A percentile compares a stretch with the other conserved stretches of the same genome.
phyloP scores from a whole-genome alignment of 2,113 vertebrate species.

The Ochotona princeps region DNA sequence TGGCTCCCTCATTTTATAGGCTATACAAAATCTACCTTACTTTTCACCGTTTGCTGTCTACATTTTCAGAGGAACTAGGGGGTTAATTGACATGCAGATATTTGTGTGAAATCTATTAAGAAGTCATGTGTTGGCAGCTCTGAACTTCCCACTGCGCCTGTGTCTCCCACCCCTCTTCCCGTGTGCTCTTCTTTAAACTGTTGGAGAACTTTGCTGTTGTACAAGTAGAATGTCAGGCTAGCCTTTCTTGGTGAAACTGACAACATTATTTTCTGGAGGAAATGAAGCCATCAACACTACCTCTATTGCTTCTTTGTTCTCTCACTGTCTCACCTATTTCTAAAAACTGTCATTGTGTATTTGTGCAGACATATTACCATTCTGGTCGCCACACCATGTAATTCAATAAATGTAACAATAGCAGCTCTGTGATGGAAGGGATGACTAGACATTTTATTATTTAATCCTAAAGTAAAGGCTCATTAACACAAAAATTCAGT shows the following conservation, averaged over 20 bases:
- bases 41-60: background rate
- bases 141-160: background rate
- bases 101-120: constrained; percentile 1
- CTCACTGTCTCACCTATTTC: background rate
- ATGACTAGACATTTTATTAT: constrained; percentile 58
- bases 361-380: background rate
- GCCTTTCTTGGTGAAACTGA: constrained; percentile 11
- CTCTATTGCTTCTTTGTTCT: constrained; percentile 16
- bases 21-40: background rate
- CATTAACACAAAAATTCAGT: constrained; percentile 57
- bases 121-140: constrained; percentile 18
- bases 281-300: background rate
- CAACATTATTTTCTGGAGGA: constrained; percentile 19
- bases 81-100: background rate
- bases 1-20: background rate
- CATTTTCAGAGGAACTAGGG: constrained; percentile 4
- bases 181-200: background rate
- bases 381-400: constrained; percentile 2
- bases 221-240: background rate
- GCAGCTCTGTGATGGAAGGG: background rate
- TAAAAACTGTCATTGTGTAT: constrained; percentile 2
- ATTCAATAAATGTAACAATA: constrained; percentile 56
- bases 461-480: constrained; percentile 54
- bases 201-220: background rate
- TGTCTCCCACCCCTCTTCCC: background rate